These are phyloP conservation scores for Cephus pygmeus DNA, from an alignment of 2,888 invertebrate species.

Conservation along the genomic window DNA sequence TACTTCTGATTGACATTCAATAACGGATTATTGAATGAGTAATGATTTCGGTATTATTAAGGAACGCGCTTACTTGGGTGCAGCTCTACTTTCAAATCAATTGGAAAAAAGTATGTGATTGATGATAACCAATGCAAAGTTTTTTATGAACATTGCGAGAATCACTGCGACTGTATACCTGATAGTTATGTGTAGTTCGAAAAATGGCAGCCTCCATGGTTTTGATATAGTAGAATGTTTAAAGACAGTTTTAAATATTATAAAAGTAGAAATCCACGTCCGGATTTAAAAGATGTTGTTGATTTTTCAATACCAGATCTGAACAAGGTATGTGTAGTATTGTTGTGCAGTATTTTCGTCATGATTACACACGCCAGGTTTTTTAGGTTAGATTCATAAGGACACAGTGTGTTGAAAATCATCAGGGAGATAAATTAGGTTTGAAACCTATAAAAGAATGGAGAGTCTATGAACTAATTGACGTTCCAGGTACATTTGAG, in stretches of 20 bases:
- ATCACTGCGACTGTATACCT: background rate
- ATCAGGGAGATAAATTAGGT: conserved; percentile 55
- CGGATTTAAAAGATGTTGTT: conserved; percentile 74
- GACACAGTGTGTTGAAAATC: conserved; percentile 11
- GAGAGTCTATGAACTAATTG: conserved; percentile 72
- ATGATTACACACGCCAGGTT: background rate
- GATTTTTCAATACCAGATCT: conserved; percentile 65
- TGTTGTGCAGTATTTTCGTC: background rate
- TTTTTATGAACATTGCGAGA: background rate
- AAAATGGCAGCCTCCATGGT: conserved; percentile 40
- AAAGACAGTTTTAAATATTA: conserved; percentile 83
- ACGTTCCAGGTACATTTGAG: conserved; percentile 69
- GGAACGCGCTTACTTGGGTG: background rate
- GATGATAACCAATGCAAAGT: background rate
- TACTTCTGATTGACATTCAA: background rate
- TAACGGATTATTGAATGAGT: background rate
- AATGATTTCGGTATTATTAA: background rate
- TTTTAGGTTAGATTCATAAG: conserved; percentile 59
- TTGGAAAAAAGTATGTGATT: background rate
- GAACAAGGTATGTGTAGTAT: conserved; percentile 33
- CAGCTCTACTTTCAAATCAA: background rate
- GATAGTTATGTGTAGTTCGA: background rate
- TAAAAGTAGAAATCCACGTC: conserved; percentile 76
- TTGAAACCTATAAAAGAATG: conserved; percentile 69
- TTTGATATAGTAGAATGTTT: conserved; percentile 68